A percentile compares a stretch with the other conserved stretches of the same genome.
Evolutionary conservation across 2,888 invertebrate species (phyloP).

Genomic region (Thera britannica): DNA sequence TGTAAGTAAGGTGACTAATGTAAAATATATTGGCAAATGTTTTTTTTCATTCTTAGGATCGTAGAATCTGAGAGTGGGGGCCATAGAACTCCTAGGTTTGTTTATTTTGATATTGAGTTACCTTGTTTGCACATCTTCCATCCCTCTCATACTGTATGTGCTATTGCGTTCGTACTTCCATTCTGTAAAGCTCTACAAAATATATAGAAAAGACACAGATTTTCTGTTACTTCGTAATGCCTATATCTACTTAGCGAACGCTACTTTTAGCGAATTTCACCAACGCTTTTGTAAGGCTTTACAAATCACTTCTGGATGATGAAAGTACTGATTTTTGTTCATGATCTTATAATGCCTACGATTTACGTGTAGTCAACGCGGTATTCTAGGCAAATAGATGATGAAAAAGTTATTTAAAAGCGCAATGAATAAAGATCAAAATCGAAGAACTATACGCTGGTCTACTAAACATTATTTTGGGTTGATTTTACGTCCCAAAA

Average conservation of each 20-base stretch:
- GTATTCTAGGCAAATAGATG: conserved; percentile 13
- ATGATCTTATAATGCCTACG: conserved; percentile 26
- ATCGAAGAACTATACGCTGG: no score
- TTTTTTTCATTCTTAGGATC: conserved; percentile 85
- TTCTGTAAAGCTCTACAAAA: conserved; percentile 24
- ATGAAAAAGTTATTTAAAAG: conserved; percentile 4
- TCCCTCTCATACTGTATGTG: conserved; percentile 51
- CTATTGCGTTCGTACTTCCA: conserved; percentile 49
- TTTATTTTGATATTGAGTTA: conserved; percentile 81
- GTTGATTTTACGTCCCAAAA: not conserved
- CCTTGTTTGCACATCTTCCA: conserved; percentile 71
- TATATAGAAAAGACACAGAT: not conserved
- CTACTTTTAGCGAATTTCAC: not conserved
- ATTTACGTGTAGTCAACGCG: conserved; percentile 20
- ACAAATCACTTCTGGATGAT: conserved; percentile 8
- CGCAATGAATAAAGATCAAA: not conserved
- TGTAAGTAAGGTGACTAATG: not conserved
- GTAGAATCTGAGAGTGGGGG: conserved; percentile 88
- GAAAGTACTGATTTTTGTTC: conserved; percentile 29
- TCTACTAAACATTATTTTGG: no score
- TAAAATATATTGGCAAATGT: conserved; percentile 53
- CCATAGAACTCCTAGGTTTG: conserved; percentile 89
- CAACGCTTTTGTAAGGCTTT: conserved; percentile 3
- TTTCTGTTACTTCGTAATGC: not conserved
- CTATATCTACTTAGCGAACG: not conserved